phyloP scores from a whole-genome alignment of 2,797 vertebrate genomes.

The Ptychadena robeensis region DNA sequence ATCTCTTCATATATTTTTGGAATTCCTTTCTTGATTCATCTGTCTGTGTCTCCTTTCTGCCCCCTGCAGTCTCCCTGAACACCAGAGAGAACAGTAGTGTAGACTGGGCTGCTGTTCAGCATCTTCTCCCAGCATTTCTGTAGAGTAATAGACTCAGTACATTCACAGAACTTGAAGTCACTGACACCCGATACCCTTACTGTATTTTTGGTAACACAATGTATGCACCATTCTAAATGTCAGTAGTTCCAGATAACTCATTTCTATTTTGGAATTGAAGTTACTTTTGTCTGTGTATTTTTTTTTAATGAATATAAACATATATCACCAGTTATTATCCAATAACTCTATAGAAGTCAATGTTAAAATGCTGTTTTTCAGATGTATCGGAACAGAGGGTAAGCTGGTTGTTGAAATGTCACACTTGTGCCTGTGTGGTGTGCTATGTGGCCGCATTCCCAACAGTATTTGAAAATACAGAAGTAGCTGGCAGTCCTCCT shows the following conservation, averaged over 20 bases:
- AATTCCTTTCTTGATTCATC: conserved; percentile 53
- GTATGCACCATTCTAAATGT: conserved; percentile 31
- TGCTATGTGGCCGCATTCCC: conserved; percentile 13
- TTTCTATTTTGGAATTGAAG: not conserved
- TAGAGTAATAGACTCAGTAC: conserved; percentile 3
- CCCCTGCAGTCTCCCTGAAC: conserved; percentile 54
- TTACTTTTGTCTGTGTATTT: not conserved
- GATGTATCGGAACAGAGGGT: not conserved
- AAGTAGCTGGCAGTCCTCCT: conserved; percentile 6
- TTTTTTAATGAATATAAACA: not conserved
- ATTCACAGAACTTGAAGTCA: conserved; percentile 31
- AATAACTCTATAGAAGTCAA: not conserved
- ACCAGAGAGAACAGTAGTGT: conserved; percentile 18
- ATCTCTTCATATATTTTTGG: conserved; percentile 57
- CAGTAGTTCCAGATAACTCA: not conserved
- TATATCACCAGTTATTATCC: not conserved
- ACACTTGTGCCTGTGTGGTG: not conserved
- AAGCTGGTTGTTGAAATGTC: not conserved
- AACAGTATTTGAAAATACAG: not conserved
- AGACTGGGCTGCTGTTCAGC: conserved; percentile 17
- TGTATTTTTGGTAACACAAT: conserved; percentile 43
- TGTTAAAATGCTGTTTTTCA: not conserved
- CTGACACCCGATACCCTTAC: conserved; percentile 24
- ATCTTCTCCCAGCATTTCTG: conserved; percentile 10
- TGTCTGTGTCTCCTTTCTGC: conserved; percentile 58